Evolutionary conservation across 2,113 vertebrate species (phyloP), one percentile per base, ranked within the genome.

Genomic region (Onychostoma macrolepis): DNA sequence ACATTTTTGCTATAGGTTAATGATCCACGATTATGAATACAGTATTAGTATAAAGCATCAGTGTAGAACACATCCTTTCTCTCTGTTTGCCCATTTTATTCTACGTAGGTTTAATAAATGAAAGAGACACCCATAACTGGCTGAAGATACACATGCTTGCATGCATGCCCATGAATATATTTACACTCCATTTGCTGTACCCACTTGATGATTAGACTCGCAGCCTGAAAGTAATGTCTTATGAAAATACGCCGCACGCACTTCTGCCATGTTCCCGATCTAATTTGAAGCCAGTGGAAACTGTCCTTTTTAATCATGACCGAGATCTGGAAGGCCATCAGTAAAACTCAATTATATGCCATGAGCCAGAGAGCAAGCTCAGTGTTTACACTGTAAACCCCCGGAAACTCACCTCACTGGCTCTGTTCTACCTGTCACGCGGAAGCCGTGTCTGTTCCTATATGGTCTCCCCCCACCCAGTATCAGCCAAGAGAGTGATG

Each of bases 131-230:
- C 30, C 30, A 50, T 33, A 87, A 84, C 36, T 71, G 69, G 78
- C 63, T 65, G 86, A 19, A 80, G 87, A 58, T 79, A 67, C 11
- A 63, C 43, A 36, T 38, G 53, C 38, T 38, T 21, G 19, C 63
- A 69, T 21, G 56, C 79, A 26, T 53, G 77, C 85, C 65, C 65
- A 71, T 84, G 48, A 74, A 84, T 74, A 58, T 72, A 84, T 87
- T 90, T 87, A 84, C 86, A 77, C 80, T 82, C 58, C 43, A 77
- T 76, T 50, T 86, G 63, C 72, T 85, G 78, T 38, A 85, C 38
- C 88, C 43, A 71, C 86, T 69, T 63, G 74, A 79, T 86, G 77
- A 88, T 89, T 90, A 56, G 85, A 87, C 80, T 87, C 75, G 56
- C 80, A 85, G 69, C 12, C 72, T 74, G 81, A 75, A 87, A 89